Evolutionary conservation across 2,888 invertebrate genomes (phyloP).

Genomic region (Bursaphelenchus okinawaensis): DNA sequence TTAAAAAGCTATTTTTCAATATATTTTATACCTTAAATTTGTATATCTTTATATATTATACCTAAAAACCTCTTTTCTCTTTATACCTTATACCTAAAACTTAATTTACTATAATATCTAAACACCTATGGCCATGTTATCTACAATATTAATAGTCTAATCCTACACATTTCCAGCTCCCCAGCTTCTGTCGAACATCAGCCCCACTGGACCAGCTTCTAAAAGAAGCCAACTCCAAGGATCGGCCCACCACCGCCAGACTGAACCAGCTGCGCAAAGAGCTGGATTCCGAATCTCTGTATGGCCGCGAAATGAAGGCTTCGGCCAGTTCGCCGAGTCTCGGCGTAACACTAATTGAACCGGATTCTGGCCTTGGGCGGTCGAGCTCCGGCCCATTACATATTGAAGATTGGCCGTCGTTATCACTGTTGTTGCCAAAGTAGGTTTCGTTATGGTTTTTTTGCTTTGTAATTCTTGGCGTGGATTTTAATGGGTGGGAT

Average conservation of each 20-base stretch:
- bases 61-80: too few species aligned
- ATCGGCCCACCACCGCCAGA: neutral
- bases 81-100: too few species aligned
- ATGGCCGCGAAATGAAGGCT: slow-evolving; percentile 12
- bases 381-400: slow-evolving; percentile 62
- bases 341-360: slow-evolving; percentile 4
- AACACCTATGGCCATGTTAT: too few species aligned
- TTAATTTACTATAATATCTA: too few species aligned
- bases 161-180: slow-evolving; percentile 1
- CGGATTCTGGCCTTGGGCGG: slow-evolving; percentile 55
- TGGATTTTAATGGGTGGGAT: too few species aligned
- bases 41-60: too few species aligned
- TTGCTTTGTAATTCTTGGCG: neutral
- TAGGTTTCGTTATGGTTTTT: slow-evolving; percentile 59
- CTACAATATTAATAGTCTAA: slow-evolving; percentile 1
- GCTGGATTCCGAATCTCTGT: slow-evolving; percentile 16
- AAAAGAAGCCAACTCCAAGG: slow-evolving; percentile 16
- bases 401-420: slow-evolving; percentile 85
- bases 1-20: too few species aligned
- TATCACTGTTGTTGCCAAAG: slow-evolving; percentile 77
- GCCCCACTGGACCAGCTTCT: slow-evolving; percentile 31
- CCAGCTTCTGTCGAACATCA: slow-evolving; percentile 31
- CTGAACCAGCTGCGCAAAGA: slow-evolving; percentile 23
- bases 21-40: too few species aligned
- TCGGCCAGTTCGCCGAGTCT: slow-evolving; percentile 8